A percentile compares a stretch with the other conserved stretches of the same genome.
These are phyloP conservation scores for Chaenocephalus aceratus DNA, from an alignment of 2,113 vertebrate genomes.

Conservation along the genomic window DNA sequence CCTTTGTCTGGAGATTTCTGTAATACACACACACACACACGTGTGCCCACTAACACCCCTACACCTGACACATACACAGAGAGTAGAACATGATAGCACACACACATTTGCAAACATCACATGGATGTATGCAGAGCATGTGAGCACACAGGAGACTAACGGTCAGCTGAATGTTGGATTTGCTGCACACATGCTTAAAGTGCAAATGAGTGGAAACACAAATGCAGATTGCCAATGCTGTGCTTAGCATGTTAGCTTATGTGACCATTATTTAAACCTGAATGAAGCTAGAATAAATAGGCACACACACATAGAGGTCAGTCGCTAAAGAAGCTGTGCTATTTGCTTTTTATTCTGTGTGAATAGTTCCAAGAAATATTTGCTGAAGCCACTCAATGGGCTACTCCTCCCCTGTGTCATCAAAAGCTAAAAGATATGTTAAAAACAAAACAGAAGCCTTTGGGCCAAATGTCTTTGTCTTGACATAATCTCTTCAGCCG, in stretches of 20 bases:
- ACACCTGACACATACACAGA: not conserved
- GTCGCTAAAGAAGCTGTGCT: not conserved
- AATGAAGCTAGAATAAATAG: not conserved
- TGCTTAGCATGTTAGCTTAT: not conserved
- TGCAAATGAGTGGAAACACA: slow-evolving; percentile 4
- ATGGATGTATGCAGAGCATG: not conserved
- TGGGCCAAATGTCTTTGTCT: not conserved
- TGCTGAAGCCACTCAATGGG: slow-evolving; percentile 9
- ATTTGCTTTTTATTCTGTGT: not conserved
- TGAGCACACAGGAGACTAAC: not conserved
- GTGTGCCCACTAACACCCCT: not conserved
- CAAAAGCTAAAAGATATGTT: not conserved
- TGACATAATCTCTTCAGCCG: slow-evolving; percentile 31
- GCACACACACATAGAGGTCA: not conserved
- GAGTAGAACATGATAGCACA: not conserved
- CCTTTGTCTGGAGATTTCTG: slow-evolving; percentile 66
- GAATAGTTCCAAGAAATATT: not conserved
- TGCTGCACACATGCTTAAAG: not conserved
- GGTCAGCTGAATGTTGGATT: slow-evolving; percentile 6
- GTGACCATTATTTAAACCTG: not conserved
- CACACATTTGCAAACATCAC: slow-evolving; percentile 8
- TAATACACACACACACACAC: slow-evolving; percentile 7
- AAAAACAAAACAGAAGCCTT: slow-evolving; percentile 8
- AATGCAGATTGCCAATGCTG: not conserved
- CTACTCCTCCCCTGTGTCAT: not conserved